Evolutionary conservation across 2,888 invertebrate genomes (phyloP), one percentile per base, ranked within the genome.

Genomic region (Ypsolopha scabrella): DNA sequence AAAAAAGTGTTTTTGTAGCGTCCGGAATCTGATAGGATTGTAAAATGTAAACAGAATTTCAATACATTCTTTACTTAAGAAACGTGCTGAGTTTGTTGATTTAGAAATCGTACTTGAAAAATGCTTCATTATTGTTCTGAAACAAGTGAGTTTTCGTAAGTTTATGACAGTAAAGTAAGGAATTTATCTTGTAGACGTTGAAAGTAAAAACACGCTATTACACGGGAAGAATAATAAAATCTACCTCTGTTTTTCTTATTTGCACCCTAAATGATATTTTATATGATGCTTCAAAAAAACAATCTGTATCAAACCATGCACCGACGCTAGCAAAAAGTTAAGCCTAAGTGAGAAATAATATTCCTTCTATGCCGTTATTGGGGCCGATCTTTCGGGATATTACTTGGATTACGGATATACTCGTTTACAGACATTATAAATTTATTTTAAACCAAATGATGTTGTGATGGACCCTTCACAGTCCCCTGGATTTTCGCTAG

Each of bases 391-490:
- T 33, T 6, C 9, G 2, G 34, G 34, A 24, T 7, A 35, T 46
- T 6, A 13, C 43, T 0, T 10, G 34, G 46, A 46, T 46, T 46
- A 46, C 10, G 46, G 34, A 46, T 35, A 46, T 35, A 24, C 24
- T 13, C 35, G 10, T 46, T 46, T 46, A 9, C 35, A 46, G 46
- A 34, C 34, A 33, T 46, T 46, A 14, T 35, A 46, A 13, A 33
- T 46, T 45, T 45, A 45, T 45, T 45, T 3, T 45, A 33, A 7
- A 35, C 8, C 24, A n/a, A 48, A 11, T n/a, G 48, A 13, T 48
- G 11, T 14, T 38, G 4, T 48, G 48, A 48, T 48, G 38, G 46
- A 24, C 48, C n/a, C 48, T 37, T 48, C 37, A 48, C 48, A 48
- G 48, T n/a, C 37, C 36, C 11, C 24, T 7, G 38, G 48, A 39